Evolutionary conservation across 2,797 vertebrate species (phyloP).

Genomic region (Chrysocyon brachyurus): DNA sequence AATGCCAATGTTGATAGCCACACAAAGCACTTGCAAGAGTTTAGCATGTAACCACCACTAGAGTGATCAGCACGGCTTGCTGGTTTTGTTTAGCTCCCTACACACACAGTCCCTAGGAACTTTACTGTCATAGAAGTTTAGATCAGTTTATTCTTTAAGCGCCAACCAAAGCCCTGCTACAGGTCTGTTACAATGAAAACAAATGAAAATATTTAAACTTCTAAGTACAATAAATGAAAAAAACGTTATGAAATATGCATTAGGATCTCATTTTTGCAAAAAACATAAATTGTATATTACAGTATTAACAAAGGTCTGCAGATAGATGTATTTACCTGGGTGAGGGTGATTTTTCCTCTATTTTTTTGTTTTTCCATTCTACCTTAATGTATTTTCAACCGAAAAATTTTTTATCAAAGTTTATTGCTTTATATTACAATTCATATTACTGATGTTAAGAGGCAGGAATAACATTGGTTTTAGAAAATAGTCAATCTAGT

Average conservation of each 20-base stretch:
- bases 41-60: background rate
- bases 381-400: conserved; percentile 24
- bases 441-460: conserved; percentile 33
- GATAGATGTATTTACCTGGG: background rate
- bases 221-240: background rate
- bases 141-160: conserved; percentile 3
- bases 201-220: conserved; percentile 9
- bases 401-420: background rate
- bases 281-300: background rate
- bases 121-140: background rate
- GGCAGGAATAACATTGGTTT: background rate
- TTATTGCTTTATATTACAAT: conserved; percentile 23
- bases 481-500: conserved; percentile 30
- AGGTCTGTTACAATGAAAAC: conserved; percentile 41
- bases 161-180: background rate
- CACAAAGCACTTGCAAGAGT: background rate
- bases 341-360: background rate
- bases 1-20: background rate
- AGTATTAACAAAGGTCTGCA: background rate
- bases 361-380: background rate
- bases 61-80: background rate
- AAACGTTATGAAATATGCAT: background rate
- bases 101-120: background rate
- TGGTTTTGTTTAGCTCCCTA: background rate
- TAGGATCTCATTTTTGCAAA: background rate